Evolutionary conservation across 2,113 vertebrate genomes (phyloP), one percentile per base, ranked within the genome.

Genomic region (Sprattus sprattus): DNA sequence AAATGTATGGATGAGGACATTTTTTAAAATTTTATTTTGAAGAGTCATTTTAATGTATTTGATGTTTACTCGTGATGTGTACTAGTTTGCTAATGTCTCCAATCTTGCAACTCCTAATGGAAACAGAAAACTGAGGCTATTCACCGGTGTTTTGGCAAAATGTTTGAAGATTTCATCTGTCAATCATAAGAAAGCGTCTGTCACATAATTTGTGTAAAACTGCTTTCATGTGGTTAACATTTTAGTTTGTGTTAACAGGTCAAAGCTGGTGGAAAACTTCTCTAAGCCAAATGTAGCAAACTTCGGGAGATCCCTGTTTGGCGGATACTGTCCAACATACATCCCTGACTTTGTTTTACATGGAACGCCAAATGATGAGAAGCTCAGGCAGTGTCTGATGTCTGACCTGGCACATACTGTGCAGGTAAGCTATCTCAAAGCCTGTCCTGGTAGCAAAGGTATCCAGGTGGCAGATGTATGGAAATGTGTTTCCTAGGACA

Each of bases 311-410:
- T 99, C 99, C 39, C 94, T 99, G 82, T 96, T 99, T 28, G 99
- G 97, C 84, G 97, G 99, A 86, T 99, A 97, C 94, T 99, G 99
- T 87, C 96, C 97, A 18, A 96, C 96, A 82, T 99, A 99, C 0
- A 97, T 99, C 86, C 97, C 99, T 47, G 99, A 99, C 95, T 99
- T 99, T 89, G 98, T 99, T 91, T 95, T 99, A 92, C 99, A 99
- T 88, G 99, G 99, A 89, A 93, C 97, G 91, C 96, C 97, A 81
- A 97, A 93, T 82, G 99, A 99, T 85, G 97, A 98, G 83, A 97
- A 96, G 89, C 96, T 99, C 85, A 95, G 96, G 88, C 97, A 99
- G 90, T 97, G 95, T 88, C 96, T 99, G 88, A 91, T 95, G 88
- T 95, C 97, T 45, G 98, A 99, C 90, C 93, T 99, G 89, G 95